phyloP scores from a whole-genome alignment of 2,888 invertebrate species.

The Clanis bilineata region DNA sequence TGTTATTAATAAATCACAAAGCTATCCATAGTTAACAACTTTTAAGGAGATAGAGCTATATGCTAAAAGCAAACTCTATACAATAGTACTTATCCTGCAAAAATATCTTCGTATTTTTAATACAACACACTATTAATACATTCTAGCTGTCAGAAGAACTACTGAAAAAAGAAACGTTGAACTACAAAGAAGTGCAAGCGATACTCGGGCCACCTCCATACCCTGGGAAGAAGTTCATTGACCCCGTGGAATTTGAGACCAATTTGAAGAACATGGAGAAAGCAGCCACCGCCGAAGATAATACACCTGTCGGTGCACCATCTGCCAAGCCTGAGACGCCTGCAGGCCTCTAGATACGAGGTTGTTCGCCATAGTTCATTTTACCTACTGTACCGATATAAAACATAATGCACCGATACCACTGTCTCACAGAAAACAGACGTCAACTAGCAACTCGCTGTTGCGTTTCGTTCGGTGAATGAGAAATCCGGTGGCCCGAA shows the following conservation, averaged over 20 bases:
- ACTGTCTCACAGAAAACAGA: too few relatives aligned
- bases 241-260: constrained; percentile 90
- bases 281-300: constrained; percentile 34
- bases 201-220: constrained; percentile 95
- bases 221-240: constrained; percentile 87
- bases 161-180: constrained; percentile 94
- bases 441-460: too few relatives aligned
- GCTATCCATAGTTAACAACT: too few relatives aligned
- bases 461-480: too few relatives aligned
- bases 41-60: too few relatives aligned
- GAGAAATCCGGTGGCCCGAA: too few relatives aligned
- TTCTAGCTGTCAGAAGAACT: constrained; percentile 92
- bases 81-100: too few relatives aligned
- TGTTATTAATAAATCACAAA: too few relatives aligned
- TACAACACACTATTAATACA: constrained; percentile 12
- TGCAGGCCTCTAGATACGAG: constrained; percentile 4
- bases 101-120: neutral
- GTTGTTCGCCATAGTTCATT: neutral
- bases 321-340: constrained; percentile 48
- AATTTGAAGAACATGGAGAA: constrained; percentile 70
- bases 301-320: constrained; percentile 44
- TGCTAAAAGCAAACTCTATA: too few relatives aligned
- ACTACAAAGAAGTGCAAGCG: constrained; percentile 92
- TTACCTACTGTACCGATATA: neutral
- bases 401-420: too few relatives aligned